phyloP scores from a whole-genome alignment of 1,140 invertebrate species.

The Ceratosolen fusciceps region DNA sequence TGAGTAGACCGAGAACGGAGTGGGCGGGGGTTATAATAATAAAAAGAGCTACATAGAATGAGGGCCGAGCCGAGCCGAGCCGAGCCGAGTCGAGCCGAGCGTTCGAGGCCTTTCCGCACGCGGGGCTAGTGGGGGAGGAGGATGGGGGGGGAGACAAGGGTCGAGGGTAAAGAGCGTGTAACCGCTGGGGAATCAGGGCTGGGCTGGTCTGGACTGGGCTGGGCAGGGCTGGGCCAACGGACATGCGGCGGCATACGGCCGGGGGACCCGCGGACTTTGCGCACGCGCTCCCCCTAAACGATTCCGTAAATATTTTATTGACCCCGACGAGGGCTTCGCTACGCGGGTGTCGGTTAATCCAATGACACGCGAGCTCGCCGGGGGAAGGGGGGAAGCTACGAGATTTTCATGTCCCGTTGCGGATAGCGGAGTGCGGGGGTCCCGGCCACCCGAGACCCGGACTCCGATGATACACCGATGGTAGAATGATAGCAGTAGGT shows the following conservation, averaged over 20 bases:
- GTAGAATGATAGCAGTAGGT: not conserved
- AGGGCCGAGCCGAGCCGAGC: too few relatives aligned
- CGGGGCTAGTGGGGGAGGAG: slow-evolving; percentile 3
- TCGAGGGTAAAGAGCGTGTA: slow-evolving; percentile 65
- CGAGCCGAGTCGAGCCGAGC: too few relatives aligned
- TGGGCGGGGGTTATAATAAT: too few relatives aligned
- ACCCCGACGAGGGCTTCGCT: slow-evolving; percentile 68
- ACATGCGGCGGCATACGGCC: not conserved
- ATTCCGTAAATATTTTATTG: slow-evolving; percentile 71
- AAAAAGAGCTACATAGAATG: too few relatives aligned
- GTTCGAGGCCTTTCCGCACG: slow-evolving; percentile 1
- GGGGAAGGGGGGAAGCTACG: too few relatives aligned
- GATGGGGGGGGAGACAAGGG: slow-evolving; percentile 25
- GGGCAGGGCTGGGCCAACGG: slow-evolving; percentile 18
- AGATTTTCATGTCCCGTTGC: too few relatives aligned
- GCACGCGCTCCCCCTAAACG: slow-evolving; percentile 53
- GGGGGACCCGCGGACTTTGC: slow-evolving; percentile 46
- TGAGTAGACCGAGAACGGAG: too few relatives aligned
- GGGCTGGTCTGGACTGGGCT: too few relatives aligned
- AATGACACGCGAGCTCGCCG: slow-evolving; percentile 54
- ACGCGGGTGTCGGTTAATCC: slow-evolving; percentile 54
- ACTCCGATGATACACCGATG: not conserved
- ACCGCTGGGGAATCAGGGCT: slow-evolving; percentile 59
- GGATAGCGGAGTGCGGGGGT: too few relatives aligned
- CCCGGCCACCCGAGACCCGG: too few relatives aligned